Conservation (phyloP, 2,113 vertebrate species). For the Rhinolophus sinicus region DNA sequence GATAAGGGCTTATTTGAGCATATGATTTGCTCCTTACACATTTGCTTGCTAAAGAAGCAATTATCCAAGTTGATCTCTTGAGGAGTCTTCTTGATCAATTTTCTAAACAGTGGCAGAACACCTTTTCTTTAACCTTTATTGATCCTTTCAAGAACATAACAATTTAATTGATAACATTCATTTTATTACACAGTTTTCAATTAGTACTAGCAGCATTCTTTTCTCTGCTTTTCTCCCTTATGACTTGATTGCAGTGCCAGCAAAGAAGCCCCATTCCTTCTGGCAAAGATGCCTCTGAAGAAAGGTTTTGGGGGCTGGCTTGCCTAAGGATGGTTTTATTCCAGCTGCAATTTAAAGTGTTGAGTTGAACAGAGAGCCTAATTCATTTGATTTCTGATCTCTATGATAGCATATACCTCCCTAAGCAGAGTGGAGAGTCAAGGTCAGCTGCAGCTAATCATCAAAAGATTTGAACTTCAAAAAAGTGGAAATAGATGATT, state of each 20-base stretch:
- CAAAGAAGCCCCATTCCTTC: neutral
- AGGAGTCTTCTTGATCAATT: conserved; percentile 55
- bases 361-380: conserved; percentile 31
- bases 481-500: conserved; percentile 65
- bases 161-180: conserved; percentile 57
- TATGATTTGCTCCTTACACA: neutral
- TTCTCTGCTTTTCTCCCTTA: neutral
- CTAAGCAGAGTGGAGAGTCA: neutral
- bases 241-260: neutral
- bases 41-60: conserved; percentile 30
- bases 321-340: neutral
- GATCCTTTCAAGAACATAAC: conserved; percentile 40
- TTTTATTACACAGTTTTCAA: conserved; percentile 42
- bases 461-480: conserved; percentile 62
- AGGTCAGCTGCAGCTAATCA: conserved; percentile 66
- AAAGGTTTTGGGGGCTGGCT: neutral
- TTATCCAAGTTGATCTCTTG: conserved; percentile 42
- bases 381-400: conserved; percentile 52
- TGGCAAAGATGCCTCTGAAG: neutral
- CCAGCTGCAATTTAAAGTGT: conserved; percentile 1
- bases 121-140: conserved; percentile 59
- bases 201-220: conserved; percentile 46
- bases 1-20: neutral
- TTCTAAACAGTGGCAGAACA: conserved; percentile 36
- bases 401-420: neutral